A percentile compares a stretch with the other conserved stretches of the same genome.
These are phyloP conservation scores for Epirrhoe alternata DNA, from an alignment of 2,888 invertebrate genomes.

Conservation along the genomic window DNA sequence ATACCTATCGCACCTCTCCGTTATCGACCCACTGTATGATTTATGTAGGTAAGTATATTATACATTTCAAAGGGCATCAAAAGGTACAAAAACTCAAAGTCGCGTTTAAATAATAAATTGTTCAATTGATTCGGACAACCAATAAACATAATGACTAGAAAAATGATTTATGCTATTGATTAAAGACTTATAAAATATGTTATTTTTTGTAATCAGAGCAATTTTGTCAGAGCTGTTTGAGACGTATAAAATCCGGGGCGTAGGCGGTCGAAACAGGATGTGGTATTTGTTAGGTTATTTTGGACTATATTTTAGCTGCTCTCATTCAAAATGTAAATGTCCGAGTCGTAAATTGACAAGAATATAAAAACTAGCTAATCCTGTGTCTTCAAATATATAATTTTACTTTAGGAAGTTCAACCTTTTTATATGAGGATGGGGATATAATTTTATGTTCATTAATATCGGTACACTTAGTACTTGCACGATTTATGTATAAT, in stretches of 20 bases:
- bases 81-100: not conserved
- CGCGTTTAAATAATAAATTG: not conserved
- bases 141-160: constrained; percentile 5
- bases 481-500: too few relatives aligned
- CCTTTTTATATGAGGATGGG: too few relatives aligned
- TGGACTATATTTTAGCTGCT: constrained; percentile 8
- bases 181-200: constrained; percentile 1
- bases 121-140: constrained; percentile 1
- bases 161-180: not conserved
- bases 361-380: not conserved
- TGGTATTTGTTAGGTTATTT: not conserved
- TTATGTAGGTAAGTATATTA: too few relatives aligned
- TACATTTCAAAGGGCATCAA: not conserved
- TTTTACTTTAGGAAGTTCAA: too few relatives aligned
- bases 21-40: too few relatives aligned
- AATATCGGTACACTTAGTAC: too few relatives aligned
- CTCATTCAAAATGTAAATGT: constrained; percentile 13
- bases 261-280: constrained; percentile 30
- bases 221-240: constrained; percentile 11
- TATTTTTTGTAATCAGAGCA: constrained; percentile 16
- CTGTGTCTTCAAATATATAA: not conserved
- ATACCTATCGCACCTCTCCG: too few relatives aligned
- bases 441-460: too few relatives aligned
- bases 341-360: constrained; percentile 7
- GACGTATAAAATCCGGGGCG: constrained; percentile 4